Conservation (phyloP, 2,888 invertebrate species). For the Chalcosyrphus nemorum region DNA sequence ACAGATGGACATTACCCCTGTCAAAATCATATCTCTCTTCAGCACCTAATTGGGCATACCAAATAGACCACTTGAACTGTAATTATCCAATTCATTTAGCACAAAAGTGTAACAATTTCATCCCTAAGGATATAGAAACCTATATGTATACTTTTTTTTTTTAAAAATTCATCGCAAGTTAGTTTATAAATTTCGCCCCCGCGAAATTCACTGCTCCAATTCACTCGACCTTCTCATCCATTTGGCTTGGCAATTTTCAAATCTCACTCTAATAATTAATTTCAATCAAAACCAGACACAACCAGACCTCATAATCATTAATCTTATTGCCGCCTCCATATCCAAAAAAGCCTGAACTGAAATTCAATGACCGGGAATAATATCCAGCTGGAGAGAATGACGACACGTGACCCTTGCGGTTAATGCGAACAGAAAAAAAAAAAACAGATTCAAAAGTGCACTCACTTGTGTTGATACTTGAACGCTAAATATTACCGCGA, state of each 20-base stretch:
- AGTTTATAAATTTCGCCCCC: background rate
- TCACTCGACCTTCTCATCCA: background rate
- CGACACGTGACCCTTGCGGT: conserved; percentile 69
- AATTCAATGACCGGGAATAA: conserved; percentile 66
- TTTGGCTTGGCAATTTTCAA: conserved; percentile 27
- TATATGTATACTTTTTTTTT: background rate
- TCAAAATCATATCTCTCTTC: background rate
- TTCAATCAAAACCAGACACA: conserved; percentile 74
- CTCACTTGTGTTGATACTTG: conserved; percentile 17
- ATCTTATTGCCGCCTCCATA: conserved; percentile 82
- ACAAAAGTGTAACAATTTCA: background rate
- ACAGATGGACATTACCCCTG: background rate
- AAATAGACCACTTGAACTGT: background rate
- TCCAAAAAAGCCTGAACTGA: conserved; percentile 53
- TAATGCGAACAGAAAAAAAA: conserved; percentile 50
- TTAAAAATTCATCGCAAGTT: background rate
- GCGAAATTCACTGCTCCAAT: conserved; percentile 40
- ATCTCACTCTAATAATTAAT: conserved; percentile 73
- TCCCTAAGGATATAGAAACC: background rate
- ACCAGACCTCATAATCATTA: conserved; percentile 81
- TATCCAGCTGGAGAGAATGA: conserved; percentile 39
- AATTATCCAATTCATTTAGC: background rate
- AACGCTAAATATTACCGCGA: conserved; percentile 37
- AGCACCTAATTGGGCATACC: background rate
- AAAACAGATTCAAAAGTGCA: conserved; percentile 54